Evolutionary conservation across 2,113 vertebrate genomes (phyloP).

Genomic region (Mastomys natalensis): DNA sequence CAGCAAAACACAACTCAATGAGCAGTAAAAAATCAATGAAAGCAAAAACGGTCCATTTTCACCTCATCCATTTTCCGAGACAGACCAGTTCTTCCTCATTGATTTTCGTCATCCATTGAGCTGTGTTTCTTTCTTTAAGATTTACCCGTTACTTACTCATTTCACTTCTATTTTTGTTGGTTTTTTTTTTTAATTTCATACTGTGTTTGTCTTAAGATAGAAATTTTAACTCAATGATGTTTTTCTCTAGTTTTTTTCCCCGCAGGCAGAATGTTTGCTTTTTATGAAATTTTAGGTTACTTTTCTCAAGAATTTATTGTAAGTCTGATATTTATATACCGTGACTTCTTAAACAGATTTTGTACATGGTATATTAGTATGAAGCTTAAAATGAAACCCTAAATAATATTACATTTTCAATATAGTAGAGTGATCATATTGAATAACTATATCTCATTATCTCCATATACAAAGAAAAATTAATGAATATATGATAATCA

Average conservation of each 20-base stretch:
- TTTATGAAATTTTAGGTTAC: not conserved
- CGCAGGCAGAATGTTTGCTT: not conserved
- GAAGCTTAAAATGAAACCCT: not conserved
- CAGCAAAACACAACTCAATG: conserved; percentile 37
- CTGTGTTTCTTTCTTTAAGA: conserved; percentile 18
- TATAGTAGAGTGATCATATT: not conserved
- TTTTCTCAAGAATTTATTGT: conserved; percentile 11
- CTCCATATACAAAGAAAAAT: not conserved
- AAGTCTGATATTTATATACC: not conserved
- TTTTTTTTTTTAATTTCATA: conserved; percentile 26
- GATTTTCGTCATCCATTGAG: conserved; percentile 69
- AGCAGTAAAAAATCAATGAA: conserved; percentile 76
- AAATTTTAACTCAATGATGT: conserved; percentile 3
- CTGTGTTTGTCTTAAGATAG: not conserved
- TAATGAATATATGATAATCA: not conserved
- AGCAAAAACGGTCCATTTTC: conserved; percentile 70
- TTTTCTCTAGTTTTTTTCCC: conserved; percentile 24
- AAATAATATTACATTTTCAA: conserved; percentile 3
- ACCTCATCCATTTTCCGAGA: conserved; percentile 57
- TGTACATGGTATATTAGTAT: not conserved
- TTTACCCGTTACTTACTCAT: conserved; percentile 4
- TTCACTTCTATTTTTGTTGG: not conserved
- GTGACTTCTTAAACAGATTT: not conserved
- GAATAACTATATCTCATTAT: not conserved
- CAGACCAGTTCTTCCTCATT: conserved; percentile 56